These are phyloP conservation scores for Notechis scutatus DNA, from an alignment of 2,113 vertebrate genomes.

Conservation along the genomic window DNA sequence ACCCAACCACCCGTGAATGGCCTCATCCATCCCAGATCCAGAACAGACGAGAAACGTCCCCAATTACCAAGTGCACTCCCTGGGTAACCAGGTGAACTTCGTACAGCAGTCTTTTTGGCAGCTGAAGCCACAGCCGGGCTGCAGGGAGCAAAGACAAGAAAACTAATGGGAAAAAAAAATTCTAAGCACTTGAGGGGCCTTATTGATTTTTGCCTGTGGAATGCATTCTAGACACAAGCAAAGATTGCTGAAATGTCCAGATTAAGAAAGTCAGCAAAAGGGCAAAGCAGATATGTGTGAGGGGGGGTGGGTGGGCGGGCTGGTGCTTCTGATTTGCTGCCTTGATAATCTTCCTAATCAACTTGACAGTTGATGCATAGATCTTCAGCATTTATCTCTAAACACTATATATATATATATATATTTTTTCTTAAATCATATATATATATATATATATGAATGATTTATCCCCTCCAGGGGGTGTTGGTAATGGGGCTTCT, in stretches of 20 bases:
- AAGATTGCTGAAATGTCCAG: conserved; percentile 47
- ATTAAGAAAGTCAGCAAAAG: conserved; percentile 4
- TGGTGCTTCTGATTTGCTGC: conserved; percentile 14
- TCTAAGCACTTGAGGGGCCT: conserved; percentile 10
- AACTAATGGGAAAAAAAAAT: conserved; percentile 48
- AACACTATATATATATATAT: neutral
- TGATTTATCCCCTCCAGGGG: neutral
- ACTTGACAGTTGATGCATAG: neutral
- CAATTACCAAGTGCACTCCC: neutral
- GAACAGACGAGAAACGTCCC: neutral
- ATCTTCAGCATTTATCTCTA: conserved; percentile 8
- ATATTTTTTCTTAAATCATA: neutral
- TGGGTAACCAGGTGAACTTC: conserved; percentile 44
- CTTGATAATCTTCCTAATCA: conserved; percentile 6
- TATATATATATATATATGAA: neutral
- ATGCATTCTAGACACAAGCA: conserved; percentile 41
- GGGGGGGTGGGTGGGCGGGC: neutral
- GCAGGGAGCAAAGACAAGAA: conserved; percentile 30
- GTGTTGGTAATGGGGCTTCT: neutral
- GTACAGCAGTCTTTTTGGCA: conserved; percentile 10
- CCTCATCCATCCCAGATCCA: neutral
- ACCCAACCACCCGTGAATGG: too few relatives aligned
- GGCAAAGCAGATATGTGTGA: neutral
- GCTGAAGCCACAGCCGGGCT: conserved; percentile 5
- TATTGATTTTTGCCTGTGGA: conserved; percentile 50